A percentile compares a stretch with the other conserved stretches of the same genome.
phyloP scores from a whole-genome alignment of 2,888 invertebrate genomes.

The Scrobipalpa atriplicella region DNA sequence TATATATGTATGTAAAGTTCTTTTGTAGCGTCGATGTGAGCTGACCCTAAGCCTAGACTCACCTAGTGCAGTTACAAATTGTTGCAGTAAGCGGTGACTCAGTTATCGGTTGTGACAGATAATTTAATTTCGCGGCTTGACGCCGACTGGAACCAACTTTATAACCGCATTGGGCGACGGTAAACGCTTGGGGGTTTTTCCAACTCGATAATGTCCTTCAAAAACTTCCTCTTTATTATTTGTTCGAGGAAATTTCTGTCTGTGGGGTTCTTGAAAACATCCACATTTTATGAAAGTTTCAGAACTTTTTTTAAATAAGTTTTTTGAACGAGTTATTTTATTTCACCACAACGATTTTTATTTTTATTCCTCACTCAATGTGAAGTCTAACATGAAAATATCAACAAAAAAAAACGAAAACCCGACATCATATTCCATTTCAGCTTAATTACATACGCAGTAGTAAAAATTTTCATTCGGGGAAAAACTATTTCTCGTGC shows the following conservation, averaged over 20 bases:
- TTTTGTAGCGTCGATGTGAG: too few relatives aligned
- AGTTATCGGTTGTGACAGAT: constrained; percentile 20
- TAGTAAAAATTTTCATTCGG: constrained; percentile 15
- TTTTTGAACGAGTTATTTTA: too few relatives aligned
- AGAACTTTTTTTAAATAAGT: neutral
- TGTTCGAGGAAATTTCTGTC: constrained; percentile 12
- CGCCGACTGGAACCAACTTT: constrained; percentile 36
- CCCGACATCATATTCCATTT: neutral
- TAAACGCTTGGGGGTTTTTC: constrained; percentile 40
- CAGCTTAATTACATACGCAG: neutral
- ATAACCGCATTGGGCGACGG: constrained; percentile 32
- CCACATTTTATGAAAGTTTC: neutral
- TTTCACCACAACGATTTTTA: too few relatives aligned
- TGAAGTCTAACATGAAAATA: too few relatives aligned
- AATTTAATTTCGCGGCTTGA: constrained; percentile 31
- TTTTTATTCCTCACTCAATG: too few relatives aligned
- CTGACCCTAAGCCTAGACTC: too few relatives aligned
- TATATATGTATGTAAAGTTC: too few relatives aligned
- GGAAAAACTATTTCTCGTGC: neutral
- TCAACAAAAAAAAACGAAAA: too few relatives aligned
- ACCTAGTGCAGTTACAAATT: constrained; percentile 7
- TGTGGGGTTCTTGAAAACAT: constrained; percentile 4
- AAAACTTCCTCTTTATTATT: constrained; percentile 38
- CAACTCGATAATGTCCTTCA: constrained; percentile 50
- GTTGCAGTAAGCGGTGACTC: neutral